Percentiles rank a stretch among this genome's conserved stretches.
These are phyloP conservation scores for Sceloporus tristichus DNA, from an alignment of 2,113 vertebrate species.

Conservation along the genomic window DNA sequence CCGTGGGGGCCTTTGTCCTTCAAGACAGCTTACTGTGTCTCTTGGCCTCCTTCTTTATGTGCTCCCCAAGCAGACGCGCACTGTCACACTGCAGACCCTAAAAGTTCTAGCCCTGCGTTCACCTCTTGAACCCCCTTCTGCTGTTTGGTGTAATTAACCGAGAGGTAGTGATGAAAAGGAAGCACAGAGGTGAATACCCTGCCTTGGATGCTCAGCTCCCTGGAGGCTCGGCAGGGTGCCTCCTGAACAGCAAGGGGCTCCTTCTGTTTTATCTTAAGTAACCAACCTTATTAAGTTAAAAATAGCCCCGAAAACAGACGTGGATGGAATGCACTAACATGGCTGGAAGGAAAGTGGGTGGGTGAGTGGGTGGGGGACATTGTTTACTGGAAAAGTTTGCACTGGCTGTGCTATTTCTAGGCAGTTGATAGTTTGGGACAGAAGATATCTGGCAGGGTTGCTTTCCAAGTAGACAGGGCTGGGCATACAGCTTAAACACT, in stretches of 20 bases:
- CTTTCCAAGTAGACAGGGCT: not conserved
- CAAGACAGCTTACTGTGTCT: not conserved
- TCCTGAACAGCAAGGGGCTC: not conserved
- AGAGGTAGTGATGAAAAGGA: not conserved
- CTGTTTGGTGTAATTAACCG: slow-evolving; percentile 9
- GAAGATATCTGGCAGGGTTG: not conserved
- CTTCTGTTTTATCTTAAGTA: slow-evolving; percentile 24
- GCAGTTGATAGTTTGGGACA: not conserved
- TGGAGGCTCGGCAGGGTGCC: slow-evolving; percentile 8
- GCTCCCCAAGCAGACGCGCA: not conserved
- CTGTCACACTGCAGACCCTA: not conserved
- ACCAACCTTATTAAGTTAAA: slow-evolving; percentile 31
- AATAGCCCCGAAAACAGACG: slow-evolving; percentile 21
- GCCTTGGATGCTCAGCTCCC: slow-evolving; percentile 2
- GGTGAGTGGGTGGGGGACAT: not conserved
- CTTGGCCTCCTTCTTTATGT: not conserved
- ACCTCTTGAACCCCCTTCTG: not conserved
- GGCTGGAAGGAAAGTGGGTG: not conserved
- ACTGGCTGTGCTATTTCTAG: not conserved
- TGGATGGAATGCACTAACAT: slow-evolving; percentile 1
- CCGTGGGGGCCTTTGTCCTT: not conserved
- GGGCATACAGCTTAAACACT: not conserved
- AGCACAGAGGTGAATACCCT: not conserved
- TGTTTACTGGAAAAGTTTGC: slow-evolving; percentile 6
- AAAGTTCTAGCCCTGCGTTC: not conserved